Conservation (phyloP, 2,113 vertebrate species). For the Camelus bactrianus region DNA sequence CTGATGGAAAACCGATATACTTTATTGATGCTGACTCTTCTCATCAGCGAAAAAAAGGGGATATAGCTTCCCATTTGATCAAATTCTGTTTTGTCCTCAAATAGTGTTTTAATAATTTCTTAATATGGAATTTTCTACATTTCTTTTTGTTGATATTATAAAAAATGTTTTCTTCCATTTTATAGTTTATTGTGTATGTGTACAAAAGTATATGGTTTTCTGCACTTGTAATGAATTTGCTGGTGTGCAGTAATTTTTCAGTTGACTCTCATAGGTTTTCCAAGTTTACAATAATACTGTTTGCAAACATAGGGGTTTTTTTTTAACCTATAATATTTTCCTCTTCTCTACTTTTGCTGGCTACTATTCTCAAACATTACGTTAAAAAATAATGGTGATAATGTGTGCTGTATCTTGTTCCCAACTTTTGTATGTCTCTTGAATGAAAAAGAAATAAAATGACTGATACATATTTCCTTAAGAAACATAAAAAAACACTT, state of each 20-base stretch:
- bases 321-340: background rate
- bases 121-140: slow-evolving; percentile 4
- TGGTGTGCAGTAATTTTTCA: background rate
- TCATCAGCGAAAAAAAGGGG: background rate
- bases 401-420: background rate
- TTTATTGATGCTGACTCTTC: background rate
- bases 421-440: background rate
- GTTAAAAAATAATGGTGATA: background rate
- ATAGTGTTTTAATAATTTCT: background rate
- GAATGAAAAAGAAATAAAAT: slow-evolving; percentile 23
- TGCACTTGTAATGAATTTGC: background rate
- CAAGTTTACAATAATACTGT: background rate
- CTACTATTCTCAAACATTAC: background rate
- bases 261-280: background rate
- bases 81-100: background rate
- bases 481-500: slow-evolving; percentile 27
- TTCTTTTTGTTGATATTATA: background rate
- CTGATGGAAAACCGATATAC: background rate
- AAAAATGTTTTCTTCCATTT: background rate
- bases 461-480: background rate
- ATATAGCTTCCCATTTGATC: background rate
- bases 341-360: background rate
- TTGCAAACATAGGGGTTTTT: background rate
- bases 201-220: background rate
- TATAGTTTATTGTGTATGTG: background rate